Percentiles rank a stretch among this genome's conserved stretches.
phyloP scores from a whole-genome alignment of 1,140 invertebrate genomes.

The Nephila pilipes region DNA sequence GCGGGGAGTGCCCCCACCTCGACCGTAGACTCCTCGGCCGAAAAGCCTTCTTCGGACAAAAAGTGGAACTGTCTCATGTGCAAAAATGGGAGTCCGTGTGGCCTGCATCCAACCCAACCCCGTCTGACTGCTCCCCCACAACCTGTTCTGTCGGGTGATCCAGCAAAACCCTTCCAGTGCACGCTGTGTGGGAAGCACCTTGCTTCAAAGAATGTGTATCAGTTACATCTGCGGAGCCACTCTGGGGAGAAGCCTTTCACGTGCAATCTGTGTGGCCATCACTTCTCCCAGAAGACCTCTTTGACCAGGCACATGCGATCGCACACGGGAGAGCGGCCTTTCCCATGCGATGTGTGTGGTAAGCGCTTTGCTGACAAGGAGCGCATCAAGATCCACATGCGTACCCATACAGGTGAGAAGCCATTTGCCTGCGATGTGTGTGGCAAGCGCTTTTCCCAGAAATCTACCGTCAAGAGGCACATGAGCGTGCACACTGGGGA shows the following conservation, averaged over 20 bases:
- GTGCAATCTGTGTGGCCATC: constrained; percentile 96
- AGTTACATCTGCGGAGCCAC: constrained; percentile 85
- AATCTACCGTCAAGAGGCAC: constrained; percentile 96
- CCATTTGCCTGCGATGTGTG: constrained; percentile 83
- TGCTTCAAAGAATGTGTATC: constrained; percentile 79
- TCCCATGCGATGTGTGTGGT: constrained; percentile 78
- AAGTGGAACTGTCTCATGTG: constrained; percentile 73
- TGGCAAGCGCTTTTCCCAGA: constrained; percentile 85
- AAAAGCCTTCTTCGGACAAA: constrained; percentile 48
- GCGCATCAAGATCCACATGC: constrained; percentile 85
- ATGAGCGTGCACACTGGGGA: constrained; percentile 97
- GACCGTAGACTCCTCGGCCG: constrained; percentile 23
- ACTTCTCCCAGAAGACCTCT: constrained; percentile 87
- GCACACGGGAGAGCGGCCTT: constrained; percentile 84
- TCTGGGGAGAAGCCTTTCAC: constrained; percentile 89
- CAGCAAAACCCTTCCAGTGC: constrained; percentile 78
- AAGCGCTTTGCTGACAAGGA: constrained; percentile 79
- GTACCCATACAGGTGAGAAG: constrained; percentile 91
- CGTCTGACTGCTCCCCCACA: constrained; percentile 24
- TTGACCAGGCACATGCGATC: constrained; percentile 88
- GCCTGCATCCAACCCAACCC: constrained; percentile 75
- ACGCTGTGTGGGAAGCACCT: constrained; percentile 78
- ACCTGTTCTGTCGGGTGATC: constrained; percentile 78
- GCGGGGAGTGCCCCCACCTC: constrained; percentile 58
- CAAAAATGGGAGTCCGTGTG: constrained; percentile 76